Conservation (phyloP, 2,797 vertebrate species). For the Cyclura pinguis region DNA sequence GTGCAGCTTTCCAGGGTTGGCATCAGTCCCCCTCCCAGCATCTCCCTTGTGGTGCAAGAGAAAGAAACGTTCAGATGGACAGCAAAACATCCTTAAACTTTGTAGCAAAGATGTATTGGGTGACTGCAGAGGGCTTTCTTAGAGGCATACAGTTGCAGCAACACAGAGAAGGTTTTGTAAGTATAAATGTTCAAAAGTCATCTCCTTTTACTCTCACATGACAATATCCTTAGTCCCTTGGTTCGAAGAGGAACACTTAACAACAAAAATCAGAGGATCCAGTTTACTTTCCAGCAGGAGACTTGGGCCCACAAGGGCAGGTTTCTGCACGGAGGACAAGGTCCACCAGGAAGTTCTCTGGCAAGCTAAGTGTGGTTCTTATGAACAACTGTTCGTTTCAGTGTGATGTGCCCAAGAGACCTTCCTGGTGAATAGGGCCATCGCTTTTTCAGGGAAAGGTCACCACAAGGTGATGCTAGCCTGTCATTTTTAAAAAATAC, state of each 20-base stretch:
- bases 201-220: too few species aligned
- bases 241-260: not conserved
- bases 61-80: not conserved
- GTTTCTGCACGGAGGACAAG: too few species aligned
- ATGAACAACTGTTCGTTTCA: not conserved
- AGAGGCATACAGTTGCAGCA: not conserved
- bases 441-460: not conserved
- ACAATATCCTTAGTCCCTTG: not conserved
- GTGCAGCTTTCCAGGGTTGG: too few species aligned
- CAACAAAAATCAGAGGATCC: not conserved
- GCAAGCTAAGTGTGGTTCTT: not conserved
- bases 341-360: not conserved
- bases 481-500: rapidly evolving
- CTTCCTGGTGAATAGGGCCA: not conserved
- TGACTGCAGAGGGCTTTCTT: slow-evolving; percentile 6
- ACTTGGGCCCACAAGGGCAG: not conserved
- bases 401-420: not conserved
- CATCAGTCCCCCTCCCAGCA: too few species aligned
- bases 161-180: not conserved
- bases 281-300: not conserved
- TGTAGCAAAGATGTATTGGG: slow-evolving; percentile 25
- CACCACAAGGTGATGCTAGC: not conserved
- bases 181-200: not conserved
- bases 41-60: too few species aligned
- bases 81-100: not conserved